phyloP scores from a whole-genome alignment of 2,888 invertebrate species.

The Dexiosoma caninum region DNA sequence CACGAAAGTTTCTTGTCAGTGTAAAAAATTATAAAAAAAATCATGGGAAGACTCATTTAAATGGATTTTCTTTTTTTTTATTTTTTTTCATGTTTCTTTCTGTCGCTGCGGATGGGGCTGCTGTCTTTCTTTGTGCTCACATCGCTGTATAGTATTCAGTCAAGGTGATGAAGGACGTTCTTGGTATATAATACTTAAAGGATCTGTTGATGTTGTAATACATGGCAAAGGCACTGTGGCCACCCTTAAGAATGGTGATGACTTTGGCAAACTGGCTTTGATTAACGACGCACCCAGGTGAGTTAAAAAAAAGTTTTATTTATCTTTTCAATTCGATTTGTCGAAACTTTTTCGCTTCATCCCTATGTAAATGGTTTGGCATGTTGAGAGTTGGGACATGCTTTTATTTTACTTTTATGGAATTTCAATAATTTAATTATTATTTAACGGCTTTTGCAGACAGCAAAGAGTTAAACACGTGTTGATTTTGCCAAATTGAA shows the following conservation, averaged over 20 bases:
- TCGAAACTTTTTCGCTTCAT: neutral
- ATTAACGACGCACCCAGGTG: constrained; percentile 91
- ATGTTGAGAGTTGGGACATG: constrained; percentile 3
- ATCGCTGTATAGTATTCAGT: constrained; percentile 83
- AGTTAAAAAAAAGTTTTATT: constrained; percentile 64
- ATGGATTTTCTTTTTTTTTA: neutral
- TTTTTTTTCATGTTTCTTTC: neutral
- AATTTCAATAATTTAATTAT: constrained; percentile 44
- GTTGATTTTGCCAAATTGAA: too few species aligned
- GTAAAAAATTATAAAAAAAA: constrained; percentile 4
- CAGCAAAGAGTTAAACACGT: neutral
- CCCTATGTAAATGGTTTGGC: neutral
- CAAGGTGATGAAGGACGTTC: constrained; percentile 91
- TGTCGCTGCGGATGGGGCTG: neutral
- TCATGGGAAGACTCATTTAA: constrained; percentile 38
- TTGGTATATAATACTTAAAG: constrained; percentile 90
- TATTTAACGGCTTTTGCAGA: constrained; percentile 41
- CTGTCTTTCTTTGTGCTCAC: neutral
- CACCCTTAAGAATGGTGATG: constrained; percentile 89
- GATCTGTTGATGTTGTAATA: constrained; percentile 90
- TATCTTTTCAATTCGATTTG: neutral
- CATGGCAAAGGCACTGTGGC: constrained; percentile 91
- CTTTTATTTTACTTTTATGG: constrained; percentile 1
- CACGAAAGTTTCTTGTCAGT: neutral
- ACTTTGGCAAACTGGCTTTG: constrained; percentile 91